A percentile compares a stretch with the other conserved stretches of the same genome.
Conservation (phyloP, 2,113 vertebrate genomes). For the Paradoxurus hermaphroditus region DNA sequence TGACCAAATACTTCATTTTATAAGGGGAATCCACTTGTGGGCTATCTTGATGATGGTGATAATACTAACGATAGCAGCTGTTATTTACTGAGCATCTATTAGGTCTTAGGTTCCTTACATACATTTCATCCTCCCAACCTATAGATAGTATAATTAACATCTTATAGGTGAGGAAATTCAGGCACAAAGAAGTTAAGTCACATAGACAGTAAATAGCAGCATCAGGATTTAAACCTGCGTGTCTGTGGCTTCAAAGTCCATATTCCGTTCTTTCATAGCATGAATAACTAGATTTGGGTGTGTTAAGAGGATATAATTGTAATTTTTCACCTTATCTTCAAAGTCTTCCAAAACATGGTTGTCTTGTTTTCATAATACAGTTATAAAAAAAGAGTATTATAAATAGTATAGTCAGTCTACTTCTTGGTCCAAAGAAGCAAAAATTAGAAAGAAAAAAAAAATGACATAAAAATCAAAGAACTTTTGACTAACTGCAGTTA, state of each 20-base stretch:
- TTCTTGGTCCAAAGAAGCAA: slow-evolving; percentile 22
- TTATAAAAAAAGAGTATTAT: slow-evolving; percentile 21
- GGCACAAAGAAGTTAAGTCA: not conserved
- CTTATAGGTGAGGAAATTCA: slow-evolving; percentile 5
- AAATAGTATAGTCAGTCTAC: not conserved
- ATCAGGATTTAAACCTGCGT: not conserved
- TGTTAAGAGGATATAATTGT: not conserved
- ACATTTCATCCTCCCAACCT: not conserved
- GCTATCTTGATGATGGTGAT: not conserved
- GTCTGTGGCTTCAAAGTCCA: not conserved
- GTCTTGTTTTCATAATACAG: not conserved
- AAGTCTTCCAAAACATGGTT: slow-evolving; percentile 41
- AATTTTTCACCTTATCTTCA: not conserved
- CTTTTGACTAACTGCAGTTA: slow-evolving; percentile 26
- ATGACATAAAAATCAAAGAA: slow-evolving; percentile 49
- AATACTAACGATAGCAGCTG: not conserved
- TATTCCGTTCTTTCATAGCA: not conserved
- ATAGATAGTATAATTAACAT: not conserved
- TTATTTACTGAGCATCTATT: not conserved
- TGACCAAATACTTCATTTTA: not conserved
- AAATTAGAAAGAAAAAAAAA: slow-evolving; percentile 43
- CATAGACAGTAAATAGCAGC: not conserved
- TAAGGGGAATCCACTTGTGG: not conserved
- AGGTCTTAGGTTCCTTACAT: not conserved
- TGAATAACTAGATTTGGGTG: not conserved